Percentiles rank a stretch among this genome's conserved stretches.
Evolutionary conservation across 2,113 vertebrate species (phyloP).

Genomic region (Erythrolamprus reginae): DNA sequence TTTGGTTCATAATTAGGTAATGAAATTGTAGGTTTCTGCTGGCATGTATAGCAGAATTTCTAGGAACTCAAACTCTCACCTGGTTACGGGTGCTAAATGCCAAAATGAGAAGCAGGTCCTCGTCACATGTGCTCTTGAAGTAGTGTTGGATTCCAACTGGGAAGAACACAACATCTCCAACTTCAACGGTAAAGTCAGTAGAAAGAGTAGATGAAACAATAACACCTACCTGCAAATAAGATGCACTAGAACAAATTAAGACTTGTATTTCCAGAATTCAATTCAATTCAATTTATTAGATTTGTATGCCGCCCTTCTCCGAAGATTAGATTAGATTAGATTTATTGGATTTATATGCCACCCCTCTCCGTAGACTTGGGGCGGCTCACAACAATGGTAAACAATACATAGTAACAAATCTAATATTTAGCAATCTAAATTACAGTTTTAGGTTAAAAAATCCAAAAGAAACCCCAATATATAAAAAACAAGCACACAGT

Average conservation of each 20-base stretch:
- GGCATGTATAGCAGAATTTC: not conserved
- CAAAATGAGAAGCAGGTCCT: constrained; percentile 63
- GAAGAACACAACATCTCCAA: constrained; percentile 69
- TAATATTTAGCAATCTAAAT: no score
- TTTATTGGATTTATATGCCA: no score
- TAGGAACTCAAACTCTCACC: constrained; percentile 40
- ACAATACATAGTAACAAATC: no score
- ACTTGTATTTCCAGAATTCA: fast-evolving
- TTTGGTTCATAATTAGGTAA: not conserved
- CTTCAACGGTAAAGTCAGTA: constrained; percentile 51
- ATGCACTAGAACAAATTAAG: not conserved
- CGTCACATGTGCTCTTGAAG: constrained; percentile 59
- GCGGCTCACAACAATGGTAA: no score
- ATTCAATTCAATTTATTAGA: no score
- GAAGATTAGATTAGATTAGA: no score
- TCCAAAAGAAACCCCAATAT: no score
- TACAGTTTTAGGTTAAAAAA: no score
- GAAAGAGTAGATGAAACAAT: constrained; percentile 29
- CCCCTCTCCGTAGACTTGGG: no score
- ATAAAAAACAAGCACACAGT: no score
- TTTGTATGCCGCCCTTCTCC: no score
- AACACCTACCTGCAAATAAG: constrained; percentile 6
- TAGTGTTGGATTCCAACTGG: constrained; percentile 67
- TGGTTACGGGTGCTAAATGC: constrained; percentile 65
- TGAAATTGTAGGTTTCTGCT: no score